Evolutionary conservation across 2,888 invertebrate species (phyloP), one percentile per base, ranked within the genome.

Genomic region (Brenthis hecate): DNA sequence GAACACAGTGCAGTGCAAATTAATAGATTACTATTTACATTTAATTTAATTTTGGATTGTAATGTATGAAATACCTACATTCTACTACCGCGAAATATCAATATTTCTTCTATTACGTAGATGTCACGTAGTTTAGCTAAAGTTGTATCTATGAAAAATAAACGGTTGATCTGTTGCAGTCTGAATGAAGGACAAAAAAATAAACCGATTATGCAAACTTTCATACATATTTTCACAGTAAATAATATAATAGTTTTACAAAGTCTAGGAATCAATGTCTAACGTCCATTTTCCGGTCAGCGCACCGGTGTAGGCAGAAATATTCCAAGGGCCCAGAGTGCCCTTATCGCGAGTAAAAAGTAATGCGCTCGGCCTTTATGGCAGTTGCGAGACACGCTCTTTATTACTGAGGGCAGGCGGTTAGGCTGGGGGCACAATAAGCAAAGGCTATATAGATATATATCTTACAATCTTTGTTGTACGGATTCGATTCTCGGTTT

Each of bases 291-390:
- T 86, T 80, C 83, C 85, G 87, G 86, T 86, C 86, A 86, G 77
- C 81, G 81, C 77, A 77, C 79, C 74, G 73, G 69, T 72, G 72
- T 74, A 69, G 66, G 66, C 68, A 81, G 81, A 86, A 85, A 85
- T 87, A 86, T 86, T 85, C 81, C 80, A 66, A 71, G 73, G 75
- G 74, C 70, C 69, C 72, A 73, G 82, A 85, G 85, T 85, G 85
- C 88, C 88, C 91, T 91, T 91, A 91, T 92, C 91, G 88, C 83
- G 81, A 82, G 91, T 92, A 92, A 92, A 92, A 92, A 92, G 91
- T 91, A 92, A 92, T 92, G 92, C 87, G 86, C 81, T 84, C 87
- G 83, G 89, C 89, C 88, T 91, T 92, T 92, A 92, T 91, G 89
- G 92, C 88, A 89, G 90, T 88, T 90, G 87, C 87, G 91, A 87